phyloP scores from a whole-genome alignment of 2,888 invertebrate species.

The Leptinotarsa juncta region DNA sequence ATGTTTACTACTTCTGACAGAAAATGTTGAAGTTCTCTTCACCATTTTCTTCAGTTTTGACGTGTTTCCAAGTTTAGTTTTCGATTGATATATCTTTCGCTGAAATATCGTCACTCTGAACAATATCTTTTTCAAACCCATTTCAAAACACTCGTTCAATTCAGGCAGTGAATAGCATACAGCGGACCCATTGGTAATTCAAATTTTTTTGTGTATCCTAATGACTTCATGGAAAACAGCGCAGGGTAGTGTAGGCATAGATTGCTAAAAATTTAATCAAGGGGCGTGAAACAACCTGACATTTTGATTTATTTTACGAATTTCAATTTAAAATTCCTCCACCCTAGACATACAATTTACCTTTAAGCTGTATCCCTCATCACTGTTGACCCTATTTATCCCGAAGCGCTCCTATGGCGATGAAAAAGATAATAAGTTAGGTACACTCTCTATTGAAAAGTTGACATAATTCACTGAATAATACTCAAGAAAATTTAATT shows the following conservation, averaged over 20 bases:
- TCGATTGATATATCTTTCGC: too few species aligned
- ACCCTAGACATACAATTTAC: slow-evolving; percentile 20
- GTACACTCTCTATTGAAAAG: background rate
- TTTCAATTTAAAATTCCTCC: slow-evolving; percentile 57
- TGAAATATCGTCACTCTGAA: too few species aligned
- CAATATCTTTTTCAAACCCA: background rate
- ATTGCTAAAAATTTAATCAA: slow-evolving; percentile 54
- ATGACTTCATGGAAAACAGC: slow-evolving; percentile 22
- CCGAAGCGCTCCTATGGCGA: background rate
- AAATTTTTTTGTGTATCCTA: slow-evolving; percentile 17
- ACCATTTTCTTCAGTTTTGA: too few species aligned
- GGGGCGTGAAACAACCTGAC: slow-evolving; percentile 53
- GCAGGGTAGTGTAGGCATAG: slow-evolving; percentile 28
- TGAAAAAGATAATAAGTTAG: background rate
- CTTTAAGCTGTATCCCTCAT: slow-evolving; percentile 25
- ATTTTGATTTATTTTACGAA: slow-evolving; percentile 57
- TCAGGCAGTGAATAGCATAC: background rate
- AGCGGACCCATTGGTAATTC: slow-evolving; percentile 14
- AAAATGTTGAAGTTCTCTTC: too few species aligned
- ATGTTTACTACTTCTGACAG: too few species aligned
- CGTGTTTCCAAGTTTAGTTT: too few species aligned
- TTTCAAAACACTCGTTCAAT: background rate
- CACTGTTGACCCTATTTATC: slow-evolving; percentile 28
- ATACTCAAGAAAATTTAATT: too few species aligned
- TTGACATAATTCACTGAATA: background rate